Evolutionary conservation across 1,140 invertebrate genomes (phyloP).

Genomic region (Musca vetustissima): DNA sequence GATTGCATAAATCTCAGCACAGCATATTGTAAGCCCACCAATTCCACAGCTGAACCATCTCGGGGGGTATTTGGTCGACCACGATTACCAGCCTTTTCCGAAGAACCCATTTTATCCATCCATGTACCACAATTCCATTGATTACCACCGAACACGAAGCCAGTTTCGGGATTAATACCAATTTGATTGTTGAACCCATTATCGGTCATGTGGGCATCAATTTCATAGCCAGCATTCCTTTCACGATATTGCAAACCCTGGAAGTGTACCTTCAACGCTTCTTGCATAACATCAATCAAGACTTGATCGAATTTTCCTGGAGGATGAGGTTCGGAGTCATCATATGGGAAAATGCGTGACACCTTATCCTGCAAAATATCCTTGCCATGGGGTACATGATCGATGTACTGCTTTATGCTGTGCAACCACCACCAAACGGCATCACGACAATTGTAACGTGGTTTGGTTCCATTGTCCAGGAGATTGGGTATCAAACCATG

Average conservation of each 20-base stretch:
- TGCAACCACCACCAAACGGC: constrained; percentile 99
- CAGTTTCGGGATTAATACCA: constrained; percentile 87
- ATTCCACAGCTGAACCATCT: constrained; percentile 94
- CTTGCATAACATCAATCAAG: constrained; percentile 90
- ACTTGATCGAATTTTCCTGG: constrained; percentile 72
- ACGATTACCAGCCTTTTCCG: constrained; percentile 84
- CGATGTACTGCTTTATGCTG: constrained; percentile 81
- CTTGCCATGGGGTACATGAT: constrained; percentile 72
- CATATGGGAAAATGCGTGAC: constrained; percentile 76
- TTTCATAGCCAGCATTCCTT: constrained; percentile 86
- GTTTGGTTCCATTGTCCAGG: constrained; percentile 83
- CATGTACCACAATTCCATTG: constrained; percentile 96
- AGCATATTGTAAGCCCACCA: constrained; percentile 83
- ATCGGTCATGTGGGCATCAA: constrained; percentile 94
- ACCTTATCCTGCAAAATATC: constrained; percentile 78
- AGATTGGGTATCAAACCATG: constrained; percentile 98
- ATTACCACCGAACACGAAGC: constrained; percentile 96
- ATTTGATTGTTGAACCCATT: constrained; percentile 92
- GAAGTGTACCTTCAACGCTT: constrained; percentile 87
- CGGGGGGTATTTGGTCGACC: constrained; percentile 93
- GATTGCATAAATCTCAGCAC: constrained; percentile 74
- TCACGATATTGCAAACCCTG: constrained; percentile 90
- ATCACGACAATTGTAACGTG: constrained; percentile 92
- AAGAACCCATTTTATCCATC: constrained; percentile 99
- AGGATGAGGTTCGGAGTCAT: constrained; percentile 70